These are phyloP conservation scores for Rhopalosiphum padi DNA, from an alignment of 1,140 invertebrate species.

Conservation along the genomic window DNA sequence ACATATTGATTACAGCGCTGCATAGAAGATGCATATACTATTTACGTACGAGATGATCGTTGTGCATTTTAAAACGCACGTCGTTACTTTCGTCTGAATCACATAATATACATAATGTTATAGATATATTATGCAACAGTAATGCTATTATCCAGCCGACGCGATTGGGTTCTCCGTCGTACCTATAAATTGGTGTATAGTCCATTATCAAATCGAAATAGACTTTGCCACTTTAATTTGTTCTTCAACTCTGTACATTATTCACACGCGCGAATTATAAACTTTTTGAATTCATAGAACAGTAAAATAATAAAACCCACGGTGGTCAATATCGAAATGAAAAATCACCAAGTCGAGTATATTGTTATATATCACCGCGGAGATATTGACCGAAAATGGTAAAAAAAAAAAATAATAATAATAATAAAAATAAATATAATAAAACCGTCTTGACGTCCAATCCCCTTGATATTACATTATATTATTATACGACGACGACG, in stretches of 20 bases:
- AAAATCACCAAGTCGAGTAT: neutral
- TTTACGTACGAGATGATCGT: neutral
- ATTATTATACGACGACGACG: neutral
- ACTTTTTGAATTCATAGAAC: neutral
- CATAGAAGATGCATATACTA: neutral
- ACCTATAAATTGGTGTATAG: neutral
- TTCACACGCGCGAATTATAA: neutral
- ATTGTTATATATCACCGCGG: neutral
- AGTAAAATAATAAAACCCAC: no score
- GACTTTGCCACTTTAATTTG: neutral
- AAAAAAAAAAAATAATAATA: neutral
- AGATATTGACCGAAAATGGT: neutral
- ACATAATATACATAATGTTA: neutral
- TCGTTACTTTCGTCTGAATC: neutral
- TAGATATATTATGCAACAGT: neutral
- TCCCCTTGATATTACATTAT: conserved; percentile 4
- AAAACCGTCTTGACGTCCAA: neutral
- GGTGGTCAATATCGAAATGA: neutral
- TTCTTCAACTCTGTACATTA: neutral
- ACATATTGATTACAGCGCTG: no score
- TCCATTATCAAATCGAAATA: neutral
- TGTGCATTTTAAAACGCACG: neutral
- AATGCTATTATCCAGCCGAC: neutral
- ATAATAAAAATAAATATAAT: neutral
- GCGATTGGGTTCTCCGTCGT: no score